These are phyloP conservation scores for Mystacornis crossleyi DNA, from an alignment of 2,113 vertebrate species.

Conservation along the genomic window DNA sequence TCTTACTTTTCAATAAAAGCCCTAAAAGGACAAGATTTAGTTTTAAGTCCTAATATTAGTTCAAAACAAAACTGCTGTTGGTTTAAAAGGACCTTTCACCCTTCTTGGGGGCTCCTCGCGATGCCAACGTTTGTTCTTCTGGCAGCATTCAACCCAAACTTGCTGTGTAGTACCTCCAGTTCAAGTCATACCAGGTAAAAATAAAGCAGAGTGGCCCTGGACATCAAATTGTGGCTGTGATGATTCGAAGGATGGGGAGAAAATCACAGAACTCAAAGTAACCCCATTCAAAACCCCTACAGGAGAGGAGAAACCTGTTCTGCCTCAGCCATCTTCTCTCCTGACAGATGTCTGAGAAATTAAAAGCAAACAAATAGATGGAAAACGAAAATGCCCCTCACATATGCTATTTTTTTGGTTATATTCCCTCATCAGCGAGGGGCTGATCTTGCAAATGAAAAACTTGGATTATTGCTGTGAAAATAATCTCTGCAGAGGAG, in stretches of 20 bases:
- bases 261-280: not conserved
- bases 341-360: not conserved
- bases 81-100: not conserved
- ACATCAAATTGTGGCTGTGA: not conserved
- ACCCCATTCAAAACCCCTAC: not conserved
- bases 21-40: not conserved
- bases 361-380: not conserved
- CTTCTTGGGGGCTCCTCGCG: accelerated
- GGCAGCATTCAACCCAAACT: not conserved
- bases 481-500: not conserved
- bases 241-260: not conserved
- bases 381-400: not conserved
- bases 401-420: not conserved
- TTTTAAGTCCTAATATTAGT: not conserved
- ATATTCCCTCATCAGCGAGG: not conserved
- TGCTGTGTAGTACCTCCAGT: accelerated
- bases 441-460: not conserved
- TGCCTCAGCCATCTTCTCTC: not conserved
- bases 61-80: not conserved
- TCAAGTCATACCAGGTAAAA: not conserved
- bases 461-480: not conserved
- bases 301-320: accelerated
- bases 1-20: not conserved
- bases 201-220: not conserved
- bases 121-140: not conserved